Conservation (phyloP, 2,113 vertebrate species). For the Azemiops feae region DNA sequence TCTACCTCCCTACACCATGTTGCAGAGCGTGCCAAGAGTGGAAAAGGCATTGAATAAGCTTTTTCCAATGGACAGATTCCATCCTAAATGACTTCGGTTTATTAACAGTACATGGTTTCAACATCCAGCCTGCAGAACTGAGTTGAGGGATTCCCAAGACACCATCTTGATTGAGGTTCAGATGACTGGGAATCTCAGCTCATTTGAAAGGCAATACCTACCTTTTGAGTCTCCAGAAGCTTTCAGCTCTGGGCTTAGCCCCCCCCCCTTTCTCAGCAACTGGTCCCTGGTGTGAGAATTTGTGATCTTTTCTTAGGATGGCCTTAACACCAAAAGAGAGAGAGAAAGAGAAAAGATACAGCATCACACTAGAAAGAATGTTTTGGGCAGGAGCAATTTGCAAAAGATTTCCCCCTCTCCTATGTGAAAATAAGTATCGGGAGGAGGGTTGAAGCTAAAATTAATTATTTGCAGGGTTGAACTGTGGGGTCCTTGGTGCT, state of each 20-base stretch:
- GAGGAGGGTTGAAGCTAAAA: no score
- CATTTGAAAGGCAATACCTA: not conserved
- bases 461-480: no score
- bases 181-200: not conserved
- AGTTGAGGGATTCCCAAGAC: not conserved
- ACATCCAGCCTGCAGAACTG: not conserved
- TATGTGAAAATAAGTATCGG: no score
- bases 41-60: not conserved
- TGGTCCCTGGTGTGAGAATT: not conserved
- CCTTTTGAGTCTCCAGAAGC: not conserved
- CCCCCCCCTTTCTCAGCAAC: not conserved
- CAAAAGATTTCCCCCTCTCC: no score
- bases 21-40: not conserved
- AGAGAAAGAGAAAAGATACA: not conserved
- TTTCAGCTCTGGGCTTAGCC: not conserved
- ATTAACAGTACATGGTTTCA: not conserved
- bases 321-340: not conserved
- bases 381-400: no score
- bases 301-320: not conserved
- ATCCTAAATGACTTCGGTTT: not conserved
- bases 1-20: not conserved
- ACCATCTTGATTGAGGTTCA: not conserved
- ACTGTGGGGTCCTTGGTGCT: no score
- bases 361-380: not conserved
- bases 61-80: not conserved